Evolutionary conservation across 92 coral and sea anemone species (phyloP), one percentile per base, ranked within the genome.

Genomic region (Porites lobata): DNA sequence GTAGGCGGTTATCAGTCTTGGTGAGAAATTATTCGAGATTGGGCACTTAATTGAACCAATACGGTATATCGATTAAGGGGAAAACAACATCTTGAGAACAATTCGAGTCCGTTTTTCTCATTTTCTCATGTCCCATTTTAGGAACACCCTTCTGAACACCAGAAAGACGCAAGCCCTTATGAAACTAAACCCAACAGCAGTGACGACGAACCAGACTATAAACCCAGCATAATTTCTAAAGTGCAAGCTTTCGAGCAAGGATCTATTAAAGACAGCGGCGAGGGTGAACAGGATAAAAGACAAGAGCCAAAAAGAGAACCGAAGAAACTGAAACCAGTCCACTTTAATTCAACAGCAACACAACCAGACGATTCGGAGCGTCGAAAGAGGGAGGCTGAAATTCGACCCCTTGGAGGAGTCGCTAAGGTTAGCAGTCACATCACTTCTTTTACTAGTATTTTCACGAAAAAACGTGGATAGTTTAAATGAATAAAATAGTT

Each of bases 241-340:
- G 85, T 80, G 3, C 85, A 80, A 80, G 85, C 85, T 3, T 80
- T 80, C 52, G 85, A 80, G 9, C 50, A 80, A 26, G 76, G 75
- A 66, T 6, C 65, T 7, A 15, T 20, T 7, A 17, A 50, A 4
- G 58, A 67, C 9, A 52, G 54, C 75, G 26, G 10, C 0, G 67
- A 80, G 8, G 21, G 0, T 29, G 65, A 14, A 22, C 11, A 65
- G 11, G 50, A 80, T 51, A 24, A 15, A 80, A 52, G 15, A 2
- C 47, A 80, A 26, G 52, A 15, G 15, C 22, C 52, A 22, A 80
- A 20, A 54, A 80, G 59, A 24, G 76, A 80, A 10, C 85, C 85
- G 17, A 66, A 51, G 51, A 80, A 68, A 69, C 47, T 80, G 26
- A 67, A 69, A 26, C 64, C 68, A 50, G 22, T 80, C 21, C 32